Percentiles rank a stretch among this genome's conserved stretches.
phyloP scores from a whole-genome alignment of 2,797 vertebrate genomes.

The Ibycter americanus region DNA sequence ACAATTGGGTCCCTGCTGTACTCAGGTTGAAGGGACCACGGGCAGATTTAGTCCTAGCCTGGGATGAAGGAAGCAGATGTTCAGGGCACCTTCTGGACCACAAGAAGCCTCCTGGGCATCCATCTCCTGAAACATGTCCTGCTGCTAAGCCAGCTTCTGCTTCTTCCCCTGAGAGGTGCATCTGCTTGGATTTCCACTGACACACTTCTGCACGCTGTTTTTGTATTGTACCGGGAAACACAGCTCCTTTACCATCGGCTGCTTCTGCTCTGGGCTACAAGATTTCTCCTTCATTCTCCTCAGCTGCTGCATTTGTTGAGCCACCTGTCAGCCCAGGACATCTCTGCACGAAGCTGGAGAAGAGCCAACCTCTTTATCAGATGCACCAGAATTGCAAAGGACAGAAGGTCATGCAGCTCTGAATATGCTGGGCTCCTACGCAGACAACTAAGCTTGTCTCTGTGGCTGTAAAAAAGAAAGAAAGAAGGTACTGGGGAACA shows the following conservation, averaged over 20 bases:
- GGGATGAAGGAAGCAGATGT: not conserved
- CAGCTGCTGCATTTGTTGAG: not conserved
- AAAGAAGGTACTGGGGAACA: not conserved
- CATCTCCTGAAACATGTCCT: not conserved
- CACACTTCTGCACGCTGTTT: not conserved
- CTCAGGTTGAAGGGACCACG: not conserved
- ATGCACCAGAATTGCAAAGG: not conserved
- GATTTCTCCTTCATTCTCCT: not conserved
- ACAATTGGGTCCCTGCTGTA: not conserved
- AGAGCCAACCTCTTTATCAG: not conserved
- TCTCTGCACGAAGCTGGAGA: not conserved
- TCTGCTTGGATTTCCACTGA: not conserved
- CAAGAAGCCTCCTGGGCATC: not conserved
- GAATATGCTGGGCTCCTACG: not conserved
- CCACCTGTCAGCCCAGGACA: not conserved
- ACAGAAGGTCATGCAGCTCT: not conserved
- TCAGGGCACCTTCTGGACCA: not conserved
- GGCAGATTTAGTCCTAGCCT: not conserved
- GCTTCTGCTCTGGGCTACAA: not conserved
- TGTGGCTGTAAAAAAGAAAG: not conserved
- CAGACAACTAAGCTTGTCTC: not conserved
- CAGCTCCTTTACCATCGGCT: not conserved
- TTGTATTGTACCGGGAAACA: fast-evolving
- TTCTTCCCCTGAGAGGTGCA: not conserved
- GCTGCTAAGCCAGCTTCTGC: not conserved